Base-by-base conservation (phyloP, 2,888 invertebrate species). In the Drosophila testacea region DNA sequence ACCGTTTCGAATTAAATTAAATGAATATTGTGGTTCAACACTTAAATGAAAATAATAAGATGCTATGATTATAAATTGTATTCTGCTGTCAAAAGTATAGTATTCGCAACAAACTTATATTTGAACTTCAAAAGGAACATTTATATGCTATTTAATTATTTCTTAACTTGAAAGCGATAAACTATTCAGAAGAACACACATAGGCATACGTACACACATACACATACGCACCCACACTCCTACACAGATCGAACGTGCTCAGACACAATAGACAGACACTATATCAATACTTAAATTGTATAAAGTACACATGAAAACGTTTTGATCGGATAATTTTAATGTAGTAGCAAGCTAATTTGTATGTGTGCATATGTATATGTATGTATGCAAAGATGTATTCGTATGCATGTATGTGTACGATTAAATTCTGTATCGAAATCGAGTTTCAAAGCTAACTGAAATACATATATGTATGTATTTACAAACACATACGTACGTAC, bases 281-380 rank as follows among this genome's bases (percentile, higher is more conserved):
- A 59, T 34, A 59, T 30, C 46, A 27, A 65, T 39, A 66, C 44
- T 59, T 65, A 42, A 69, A 69, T 52, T 72, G 69, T 78, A 80
- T 52, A 81, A 69, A 73, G 57, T 65, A 56, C 66, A 59, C 50
- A 72, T 64, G 46, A 55, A 44, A 63, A 60, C 36, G 61, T 69
- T 79, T 74, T 38, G 62, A 77, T 65, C 57, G 65, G 51, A 61
- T 57, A 50, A 36, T 75, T 79, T 75, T 70, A 52, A 69, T 48
- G 54, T 46, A 47, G 44, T 62, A 65, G 28, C 47, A 39, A 63
- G 50, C 59, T 74, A 47, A 68, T 66, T 69, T 69, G 59, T 65
- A 65, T 79, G 55, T 60, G 51, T 70, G 60, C 54, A 41, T 51
- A 64, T 60, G 70, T 67, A 60, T 74, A 51, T 60, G 61, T 62